Evolutionary conservation across 2,888 invertebrate species (phyloP), one percentile per base, ranked within the genome.

Genomic region (Vanessa cardui): DNA sequence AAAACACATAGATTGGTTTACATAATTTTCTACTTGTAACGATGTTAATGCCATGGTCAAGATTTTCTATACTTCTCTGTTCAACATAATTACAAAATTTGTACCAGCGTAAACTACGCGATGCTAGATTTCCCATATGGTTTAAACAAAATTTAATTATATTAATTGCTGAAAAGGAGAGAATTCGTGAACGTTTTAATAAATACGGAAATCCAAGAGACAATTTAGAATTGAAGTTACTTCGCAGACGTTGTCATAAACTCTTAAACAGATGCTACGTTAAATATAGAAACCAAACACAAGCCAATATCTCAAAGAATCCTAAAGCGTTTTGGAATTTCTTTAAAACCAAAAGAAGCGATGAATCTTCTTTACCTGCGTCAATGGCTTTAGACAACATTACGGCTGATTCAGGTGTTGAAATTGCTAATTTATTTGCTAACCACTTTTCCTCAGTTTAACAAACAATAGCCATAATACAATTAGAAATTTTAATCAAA

Each of bases 181-280:
- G 20, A 50, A 50, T 18, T 49, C 18, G 49, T 49, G 49, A 18
- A 49, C 18, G 20, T 9, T 21, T 50, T 9, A 20, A 20, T 50
- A 64, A 50, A 49, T 58, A 64, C 58, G 49, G 49, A 21, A 64
- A 64, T 26, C 64, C 64, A 12, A 49, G 58, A 45, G 58, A 64
- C 21, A 64, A 64, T 8, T 20, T 64, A 6, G 64, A 58, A 18
- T 64, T 46, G 16, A 26, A 58, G 12, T 50, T 59, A 18, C 31
- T 59, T 44, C 50, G 62, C 6, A 45, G 21, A 5, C 39, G 58
- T 7, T 64, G 49, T 50, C 44, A 64, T 21, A 26, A 44, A 64
- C 21, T 33, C 52, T 39, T 50, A 21, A 15, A 44, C 12, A 50
- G 26, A 26, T 26, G 26, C 26, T 26, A 26, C 26, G 26, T 26